Evolutionary conservation across 2,797 vertebrate species (phyloP).

Genomic region (Lepilemur septentrionalis): DNA sequence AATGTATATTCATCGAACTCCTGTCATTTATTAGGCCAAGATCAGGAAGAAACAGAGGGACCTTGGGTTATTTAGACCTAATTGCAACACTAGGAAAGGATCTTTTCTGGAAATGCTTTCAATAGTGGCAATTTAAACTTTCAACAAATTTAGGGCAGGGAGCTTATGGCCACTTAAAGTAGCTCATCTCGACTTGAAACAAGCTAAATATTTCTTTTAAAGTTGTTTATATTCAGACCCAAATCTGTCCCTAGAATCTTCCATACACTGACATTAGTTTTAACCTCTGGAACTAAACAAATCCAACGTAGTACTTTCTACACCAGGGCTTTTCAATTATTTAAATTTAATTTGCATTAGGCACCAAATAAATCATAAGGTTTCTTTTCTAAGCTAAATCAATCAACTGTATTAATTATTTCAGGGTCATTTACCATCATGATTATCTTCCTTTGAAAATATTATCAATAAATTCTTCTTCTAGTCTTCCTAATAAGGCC

Average conservation of each 20-base stretch:
- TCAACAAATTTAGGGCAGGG: neutral
- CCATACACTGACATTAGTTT: neutral
- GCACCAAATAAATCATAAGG: neutral
- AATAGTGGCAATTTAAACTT: neutral
- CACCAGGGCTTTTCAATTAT: neutral
- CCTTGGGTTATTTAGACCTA: neutral
- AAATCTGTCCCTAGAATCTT: neutral
- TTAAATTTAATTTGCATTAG: slow-evolving; percentile 32
- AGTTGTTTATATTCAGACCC: neutral
- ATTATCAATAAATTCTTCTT: neutral
- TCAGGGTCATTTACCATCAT: neutral
- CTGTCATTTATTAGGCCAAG: neutral
- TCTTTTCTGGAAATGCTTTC: neutral
- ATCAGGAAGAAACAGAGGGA: neutral
- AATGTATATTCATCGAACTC: neutral
- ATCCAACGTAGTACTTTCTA: neutral
- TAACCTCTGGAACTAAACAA: neutral
- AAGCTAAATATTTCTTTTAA: neutral
- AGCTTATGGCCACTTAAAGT: neutral
- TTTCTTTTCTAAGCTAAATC: neutral
- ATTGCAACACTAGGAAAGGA: neutral
- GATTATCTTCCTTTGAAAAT: neutral
- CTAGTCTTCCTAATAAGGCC: neutral
- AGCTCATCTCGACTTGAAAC: slow-evolving; percentile 21
- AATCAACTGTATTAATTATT: neutral